A percentile compares a stretch with the other conserved stretches of the same genome.
Evolutionary conservation across 2,888 invertebrate genomes (phyloP).

Genomic region (Euplexia lucipara): DNA sequence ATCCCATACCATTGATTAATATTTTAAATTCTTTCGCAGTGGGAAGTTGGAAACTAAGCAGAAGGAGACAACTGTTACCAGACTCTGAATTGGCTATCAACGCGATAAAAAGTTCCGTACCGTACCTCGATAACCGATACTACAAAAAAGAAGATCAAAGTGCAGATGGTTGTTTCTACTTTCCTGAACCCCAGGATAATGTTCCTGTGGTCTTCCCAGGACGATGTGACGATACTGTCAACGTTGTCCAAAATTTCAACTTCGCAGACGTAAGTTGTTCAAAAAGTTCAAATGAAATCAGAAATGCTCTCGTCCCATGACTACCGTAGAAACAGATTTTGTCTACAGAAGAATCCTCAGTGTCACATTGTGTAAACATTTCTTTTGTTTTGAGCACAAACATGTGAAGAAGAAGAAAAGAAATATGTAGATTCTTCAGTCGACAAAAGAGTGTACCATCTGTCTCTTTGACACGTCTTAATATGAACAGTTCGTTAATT

Average conservation of each 20-base stretch:
- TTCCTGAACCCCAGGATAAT: slow-evolving; percentile 74
- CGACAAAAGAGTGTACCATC: no score
- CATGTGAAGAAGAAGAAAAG: no score
- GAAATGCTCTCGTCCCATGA: not conserved
- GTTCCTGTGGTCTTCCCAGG: slow-evolving; percentile 79
- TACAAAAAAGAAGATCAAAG: slow-evolving; percentile 72
- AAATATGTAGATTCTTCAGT: no score
- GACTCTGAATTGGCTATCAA: slow-evolving; percentile 68
- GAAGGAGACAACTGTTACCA: slow-evolving; percentile 68
- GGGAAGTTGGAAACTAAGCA: slow-evolving; percentile 82
- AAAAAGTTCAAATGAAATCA: not conserved
- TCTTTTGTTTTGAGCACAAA: no score
- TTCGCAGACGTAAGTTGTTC: slow-evolving; percentile 64
- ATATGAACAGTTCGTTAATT: no score
- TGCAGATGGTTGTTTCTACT: slow-evolving; percentile 80
- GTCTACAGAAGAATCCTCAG: no score
- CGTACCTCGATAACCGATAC: slow-evolving; percentile 74
- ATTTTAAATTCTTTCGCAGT: slow-evolving; percentile 68
- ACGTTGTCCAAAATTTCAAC: slow-evolving; percentile 71
- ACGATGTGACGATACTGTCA: slow-evolving; percentile 72
- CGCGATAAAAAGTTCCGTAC: slow-evolving; percentile 63
- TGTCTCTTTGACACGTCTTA: no score
- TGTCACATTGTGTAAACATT: no score
- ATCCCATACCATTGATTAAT: no score
- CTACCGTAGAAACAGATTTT: no score